Evolutionary conservation across 2,797 vertebrate genomes (phyloP).

Genomic region (Brachyrhaphis roseni): DNA sequence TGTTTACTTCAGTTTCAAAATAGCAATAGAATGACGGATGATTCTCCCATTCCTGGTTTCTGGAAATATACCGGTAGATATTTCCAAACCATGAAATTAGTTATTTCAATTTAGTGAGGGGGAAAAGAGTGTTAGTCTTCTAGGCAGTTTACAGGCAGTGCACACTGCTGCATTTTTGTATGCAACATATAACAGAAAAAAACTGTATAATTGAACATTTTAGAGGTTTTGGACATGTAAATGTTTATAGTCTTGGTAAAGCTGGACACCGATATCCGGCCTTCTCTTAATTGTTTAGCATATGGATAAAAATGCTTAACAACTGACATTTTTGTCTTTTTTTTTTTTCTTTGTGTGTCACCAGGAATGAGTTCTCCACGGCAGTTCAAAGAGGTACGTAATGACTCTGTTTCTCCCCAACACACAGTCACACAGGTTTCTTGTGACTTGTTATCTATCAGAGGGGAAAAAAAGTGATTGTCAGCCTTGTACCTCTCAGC

Average conservation of each 20-base stretch:
- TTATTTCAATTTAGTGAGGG: neutral
- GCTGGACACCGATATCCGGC: no score
- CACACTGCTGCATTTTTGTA: neutral
- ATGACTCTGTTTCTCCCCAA: slow-evolving; percentile 59
- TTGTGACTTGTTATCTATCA: slow-evolving; percentile 60
- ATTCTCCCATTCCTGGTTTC: neutral
- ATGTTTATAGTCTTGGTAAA: neutral
- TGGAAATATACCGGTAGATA: neutral
- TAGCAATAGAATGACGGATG: neutral
- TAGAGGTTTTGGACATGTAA: neutral
- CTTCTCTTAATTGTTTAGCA: slow-evolving; percentile 11
- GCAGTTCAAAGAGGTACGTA: slow-evolving; percentile 74
- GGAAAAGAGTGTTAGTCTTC: neutral
- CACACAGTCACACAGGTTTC: slow-evolving; percentile 63
- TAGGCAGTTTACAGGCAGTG: neutral
- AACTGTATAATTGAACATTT: neutral
- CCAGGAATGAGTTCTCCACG: slow-evolving; percentile 64
- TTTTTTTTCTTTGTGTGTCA: slow-evolving; percentile 39
- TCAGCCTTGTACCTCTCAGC: slow-evolving; percentile 66
- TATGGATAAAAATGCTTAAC: slow-evolving; percentile 42
- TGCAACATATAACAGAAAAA: neutral
- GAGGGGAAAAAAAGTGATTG: slow-evolving; percentile 46
- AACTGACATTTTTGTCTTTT: slow-evolving; percentile 53
- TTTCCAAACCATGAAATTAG: neutral
- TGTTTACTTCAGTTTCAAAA: neutral